Percentiles rank a stretch among this genome's conserved stretches.
Conservation (phyloP, 1,140 invertebrate species). For the Tetraneura akinire region DNA sequence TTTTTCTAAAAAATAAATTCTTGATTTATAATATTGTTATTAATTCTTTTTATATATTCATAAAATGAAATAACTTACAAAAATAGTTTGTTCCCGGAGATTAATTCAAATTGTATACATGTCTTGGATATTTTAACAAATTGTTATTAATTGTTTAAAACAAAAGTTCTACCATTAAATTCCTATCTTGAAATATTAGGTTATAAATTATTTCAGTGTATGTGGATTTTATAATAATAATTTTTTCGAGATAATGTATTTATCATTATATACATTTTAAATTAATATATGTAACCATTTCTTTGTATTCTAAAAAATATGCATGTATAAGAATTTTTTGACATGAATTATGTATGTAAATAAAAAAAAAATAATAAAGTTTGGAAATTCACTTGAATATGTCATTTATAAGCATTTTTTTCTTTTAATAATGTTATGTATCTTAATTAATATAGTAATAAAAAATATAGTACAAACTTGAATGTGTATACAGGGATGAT, state of each 20-base stretch:
- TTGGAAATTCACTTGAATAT: not conserved
- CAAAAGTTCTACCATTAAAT: not conserved
- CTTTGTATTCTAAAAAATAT: not conserved
- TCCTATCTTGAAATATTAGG: not conserved
- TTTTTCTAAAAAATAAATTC: slow-evolving; percentile 14
- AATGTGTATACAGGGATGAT: no score
- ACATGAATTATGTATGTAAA: not conserved
- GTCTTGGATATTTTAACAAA: not conserved
- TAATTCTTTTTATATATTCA: not conserved
- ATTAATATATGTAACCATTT: slow-evolving; percentile 2
- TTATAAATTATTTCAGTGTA: not conserved
- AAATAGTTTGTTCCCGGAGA: not conserved
- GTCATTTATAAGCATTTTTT: no score
- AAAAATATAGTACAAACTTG: no score
- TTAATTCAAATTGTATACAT: no score
- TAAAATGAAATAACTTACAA: not conserved
- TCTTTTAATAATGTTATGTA: no score
- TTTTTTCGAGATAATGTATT: slow-evolving; percentile 10
- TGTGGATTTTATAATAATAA: not conserved
- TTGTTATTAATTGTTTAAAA: not conserved
- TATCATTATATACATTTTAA: not conserved
- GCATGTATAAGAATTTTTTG: not conserved
- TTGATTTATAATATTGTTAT: not conserved
- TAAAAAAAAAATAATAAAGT: not conserved
- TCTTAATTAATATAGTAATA: no score